Evolutionary conservation across 2,888 invertebrate genomes (phyloP), one percentile per base, ranked within the genome.

Genomic region (Argynnis bischoffii): DNA sequence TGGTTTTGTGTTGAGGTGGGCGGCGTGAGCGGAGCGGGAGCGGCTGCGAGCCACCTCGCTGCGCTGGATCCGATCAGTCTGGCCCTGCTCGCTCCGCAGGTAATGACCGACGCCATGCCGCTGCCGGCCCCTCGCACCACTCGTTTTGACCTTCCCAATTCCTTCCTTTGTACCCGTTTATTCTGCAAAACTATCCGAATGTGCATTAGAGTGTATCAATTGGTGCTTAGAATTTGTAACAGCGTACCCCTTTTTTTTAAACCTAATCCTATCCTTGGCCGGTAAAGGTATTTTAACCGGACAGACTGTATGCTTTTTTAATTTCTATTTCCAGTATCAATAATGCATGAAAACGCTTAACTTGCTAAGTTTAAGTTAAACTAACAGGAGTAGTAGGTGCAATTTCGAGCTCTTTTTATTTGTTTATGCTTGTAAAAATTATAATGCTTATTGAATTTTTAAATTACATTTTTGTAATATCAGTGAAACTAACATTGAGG

Each of bases 1-100:
- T 92, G 91, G 90, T 92, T 90, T 88, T 93, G 93, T 93, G 92
- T 93, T 87, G 93, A 94, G 94, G 93, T 94, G 91, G 93, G 93
- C 85, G 93, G 93, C 89, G 86, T 93, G 90, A 89, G 91, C 90
- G 91, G 91, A 84, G 87, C 93, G 83, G 90, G 90, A 80, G 93
- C 92, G 80, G 92, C 92, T 77, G 90, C 93, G 82, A 86, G 93
- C 84, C 93, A 93, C 87, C 92, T 93, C 88, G 86, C 93, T 84
- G 93, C 93, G 83, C 88, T 93, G 89, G 93, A 93, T 88, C 93
- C 93, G 84, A 89, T 93, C 90, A 90, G 90, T 85, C 91, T 92
- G 84, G 92, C 92, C 80, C 86, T 92, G 87, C 92, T 92, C 87
- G 89, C 91, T 79, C 92, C 92, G 88, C 92, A 92, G 92, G 92